Percentiles rank a stretch among this genome's conserved stretches.
These are phyloP conservation scores for Stichopus chloronotus DNA, from an alignment of 35 echinoderm and acorn worm species.

Conservation along the genomic window DNA sequence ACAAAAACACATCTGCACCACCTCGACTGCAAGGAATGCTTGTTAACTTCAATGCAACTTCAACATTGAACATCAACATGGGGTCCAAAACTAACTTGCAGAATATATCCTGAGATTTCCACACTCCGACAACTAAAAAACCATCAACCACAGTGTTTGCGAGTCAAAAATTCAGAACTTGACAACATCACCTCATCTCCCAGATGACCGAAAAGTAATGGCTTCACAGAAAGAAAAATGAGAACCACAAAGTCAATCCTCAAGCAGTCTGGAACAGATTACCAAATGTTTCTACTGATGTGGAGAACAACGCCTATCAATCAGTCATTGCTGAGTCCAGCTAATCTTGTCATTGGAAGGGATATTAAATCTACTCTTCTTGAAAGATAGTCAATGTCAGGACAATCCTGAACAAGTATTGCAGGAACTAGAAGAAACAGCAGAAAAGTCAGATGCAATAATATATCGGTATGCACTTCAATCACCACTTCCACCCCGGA, in stretches of 20 bases:
- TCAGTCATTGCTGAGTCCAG: not conserved
- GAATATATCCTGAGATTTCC: slow-evolving; percentile 55
- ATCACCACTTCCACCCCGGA: not conserved
- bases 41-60: slow-evolving; percentile 62
- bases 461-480: not conserved
- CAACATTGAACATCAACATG: slow-evolving; percentile 19
- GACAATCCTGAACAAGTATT: not conserved
- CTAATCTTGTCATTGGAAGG: not conserved
- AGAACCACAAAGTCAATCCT: slow-evolving; percentile 35
- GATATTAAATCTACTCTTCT: not conserved
- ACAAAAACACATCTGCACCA: slow-evolving; percentile 50
- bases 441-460: not conserved
- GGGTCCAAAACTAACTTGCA: slow-evolving; percentile 46
- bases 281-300: not conserved
- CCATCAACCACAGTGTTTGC: slow-evolving; percentile 60
- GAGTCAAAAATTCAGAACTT: too few species aligned
- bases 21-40: slow-evolving; percentile 63
- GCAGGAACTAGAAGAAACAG: not conserved
- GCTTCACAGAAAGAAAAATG: slow-evolving; percentile 35
- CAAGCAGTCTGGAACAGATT: slow-evolving; percentile 22
- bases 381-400: not conserved
- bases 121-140: slow-evolving; percentile 23
- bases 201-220: slow-evolving; percentile 36
- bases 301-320: slow-evolving; percentile 35
- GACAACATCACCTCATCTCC: slow-evolving; percentile 57